Evolutionary conservation across 2,797 vertebrate genomes (phyloP), one percentile per base, ranked within the genome.

Genomic region (Decapterus maruadsi): DNA sequence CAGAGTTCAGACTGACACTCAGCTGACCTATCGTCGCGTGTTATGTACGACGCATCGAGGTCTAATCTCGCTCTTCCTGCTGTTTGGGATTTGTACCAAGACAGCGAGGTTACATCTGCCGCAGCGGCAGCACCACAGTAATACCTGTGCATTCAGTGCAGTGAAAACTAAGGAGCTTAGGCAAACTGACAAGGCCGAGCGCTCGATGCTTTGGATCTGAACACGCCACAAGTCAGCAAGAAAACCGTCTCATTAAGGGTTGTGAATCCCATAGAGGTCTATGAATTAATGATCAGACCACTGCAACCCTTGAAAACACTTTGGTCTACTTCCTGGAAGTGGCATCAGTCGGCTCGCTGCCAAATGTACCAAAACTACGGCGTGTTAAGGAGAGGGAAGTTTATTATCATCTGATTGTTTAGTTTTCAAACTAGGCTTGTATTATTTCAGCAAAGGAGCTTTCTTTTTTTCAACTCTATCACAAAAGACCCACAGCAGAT

Each of bases 401-500:
- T 7, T 31, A 61, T 42, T 75, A 84, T 69, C 58, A 69, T 77
- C 68, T 61, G 16, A 68, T 73, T 36, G 55, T 46, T 73, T 48
- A 19, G 29, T 34, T 53, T 31, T 62, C 20, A 43, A 77, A 64
- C 22, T 0, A 50, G 16, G 19, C 57, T 74, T 69, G 75, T 66
- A 51, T 76, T 57, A 53, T 62, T 81, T 63, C 8, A 55, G 29
- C 19, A 31, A 53, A 60, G 54, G n/a, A 46, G 50, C 59, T 45
- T 61, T 19, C 12, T 54, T 38, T 17, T 75, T 54, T 74, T 73
- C 75, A 5, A 78, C 50, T 43, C 17, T 62, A 51, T 56, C 61
- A 36, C 62, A 58, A 73, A 80, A 61, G 34, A 62, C 43, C 67
- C 58, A 68, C 55, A 75, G 60, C 75, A 90, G 77, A 87, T 81